These are phyloP conservation scores for Halichoeres trimaculatus DNA, from an alignment of 2,113 vertebrate genomes.

Conservation along the genomic window DNA sequence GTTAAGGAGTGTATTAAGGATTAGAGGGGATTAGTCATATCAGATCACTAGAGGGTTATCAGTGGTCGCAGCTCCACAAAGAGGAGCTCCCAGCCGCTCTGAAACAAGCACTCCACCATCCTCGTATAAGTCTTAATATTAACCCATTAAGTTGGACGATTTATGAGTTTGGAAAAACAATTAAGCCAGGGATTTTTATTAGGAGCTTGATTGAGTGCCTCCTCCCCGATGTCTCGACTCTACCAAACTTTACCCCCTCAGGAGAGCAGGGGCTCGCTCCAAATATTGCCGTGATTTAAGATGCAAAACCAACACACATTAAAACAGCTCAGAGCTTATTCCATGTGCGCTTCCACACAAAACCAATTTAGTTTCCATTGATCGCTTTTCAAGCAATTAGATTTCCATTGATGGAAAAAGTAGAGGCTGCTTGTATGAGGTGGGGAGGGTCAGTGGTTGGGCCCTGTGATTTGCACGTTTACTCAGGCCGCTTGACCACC, in stretches of 20 bases:
- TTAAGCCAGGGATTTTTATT: slow-evolving; percentile 79
- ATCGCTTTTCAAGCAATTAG: slow-evolving; percentile 83
- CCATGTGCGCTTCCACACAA: slow-evolving; percentile 76
- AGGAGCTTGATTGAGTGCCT: slow-evolving; percentile 72
- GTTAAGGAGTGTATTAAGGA: slow-evolving; percentile 83
- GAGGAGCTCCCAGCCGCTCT: slow-evolving; percentile 55
- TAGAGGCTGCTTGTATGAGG: slow-evolving; percentile 73
- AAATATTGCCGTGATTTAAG: slow-evolving; percentile 81
- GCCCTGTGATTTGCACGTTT: slow-evolving; percentile 80
- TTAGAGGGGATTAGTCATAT: slow-evolving; percentile 83
- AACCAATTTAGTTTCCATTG: slow-evolving; percentile 85
- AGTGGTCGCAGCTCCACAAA: slow-evolving; percentile 69
- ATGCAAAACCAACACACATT: slow-evolving; percentile 82
- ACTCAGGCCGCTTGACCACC: slow-evolving; percentile 75
- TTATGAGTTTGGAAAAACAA: slow-evolving; percentile 79
- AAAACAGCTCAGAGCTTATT: slow-evolving; percentile 80
- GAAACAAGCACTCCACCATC: slow-evolving; percentile 35
- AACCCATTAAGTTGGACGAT: slow-evolving; percentile 70
- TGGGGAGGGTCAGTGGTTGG: slow-evolving; percentile 69
- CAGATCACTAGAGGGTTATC: slow-evolving; percentile 81
- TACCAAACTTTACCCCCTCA: slow-evolving; percentile 68
- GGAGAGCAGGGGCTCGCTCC: slow-evolving; percentile 53
- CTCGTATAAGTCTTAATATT: slow-evolving; percentile 61
- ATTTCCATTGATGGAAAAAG: slow-evolving; percentile 84
- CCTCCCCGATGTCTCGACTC: slow-evolving; percentile 57